These are phyloP conservation scores for Drosophila melanica DNA, from an alignment of 1,140 invertebrate species.

Conservation along the genomic window DNA sequence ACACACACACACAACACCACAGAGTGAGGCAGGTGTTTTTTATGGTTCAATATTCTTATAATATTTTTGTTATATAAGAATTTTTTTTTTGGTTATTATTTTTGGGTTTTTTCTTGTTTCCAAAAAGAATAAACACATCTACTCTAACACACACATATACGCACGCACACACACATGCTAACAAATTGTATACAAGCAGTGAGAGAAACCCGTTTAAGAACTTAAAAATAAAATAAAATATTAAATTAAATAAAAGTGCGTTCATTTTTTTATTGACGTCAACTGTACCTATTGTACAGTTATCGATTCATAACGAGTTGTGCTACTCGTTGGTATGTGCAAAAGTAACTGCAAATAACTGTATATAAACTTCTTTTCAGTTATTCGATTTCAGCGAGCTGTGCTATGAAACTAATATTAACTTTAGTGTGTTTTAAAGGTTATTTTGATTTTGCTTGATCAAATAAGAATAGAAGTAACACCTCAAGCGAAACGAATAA, in stretches of 20 bases:
- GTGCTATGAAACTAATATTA: too few relatives aligned
- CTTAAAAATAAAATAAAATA: conserved; percentile 40
- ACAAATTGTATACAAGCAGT: conserved; percentile 36
- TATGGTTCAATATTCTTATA: conserved; percentile 31
- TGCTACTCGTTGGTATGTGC: not conserved
- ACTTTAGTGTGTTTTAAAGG: too few relatives aligned
- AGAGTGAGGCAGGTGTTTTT: conserved; percentile 15
- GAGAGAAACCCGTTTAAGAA: conserved; percentile 36
- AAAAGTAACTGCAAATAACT: not conserved
- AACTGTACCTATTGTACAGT: too few relatives aligned
- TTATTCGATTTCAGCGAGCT: too few relatives aligned
- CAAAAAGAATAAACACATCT: not conserved
- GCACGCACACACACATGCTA: conserved; percentile 9
- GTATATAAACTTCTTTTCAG: too few relatives aligned
- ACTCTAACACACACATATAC: conserved; percentile 8
- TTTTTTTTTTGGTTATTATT: conserved; percentile 13
- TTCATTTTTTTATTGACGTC: not conserved
- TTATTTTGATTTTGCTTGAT: too few relatives aligned
- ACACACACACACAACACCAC: conserved; percentile 9
- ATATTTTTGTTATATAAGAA: conserved; percentile 20
- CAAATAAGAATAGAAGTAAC: too few relatives aligned
- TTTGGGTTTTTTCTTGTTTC: conserved; percentile 18
- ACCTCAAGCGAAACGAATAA: too few relatives aligned
- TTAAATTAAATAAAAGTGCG: conserved; percentile 11
- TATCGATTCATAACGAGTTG: not conserved